Percentiles rank a stretch among this genome's conserved stretches.
These are phyloP conservation scores for Passer montanus DNA, from an alignment of 2,113 vertebrate genomes.

Conservation along the genomic window DNA sequence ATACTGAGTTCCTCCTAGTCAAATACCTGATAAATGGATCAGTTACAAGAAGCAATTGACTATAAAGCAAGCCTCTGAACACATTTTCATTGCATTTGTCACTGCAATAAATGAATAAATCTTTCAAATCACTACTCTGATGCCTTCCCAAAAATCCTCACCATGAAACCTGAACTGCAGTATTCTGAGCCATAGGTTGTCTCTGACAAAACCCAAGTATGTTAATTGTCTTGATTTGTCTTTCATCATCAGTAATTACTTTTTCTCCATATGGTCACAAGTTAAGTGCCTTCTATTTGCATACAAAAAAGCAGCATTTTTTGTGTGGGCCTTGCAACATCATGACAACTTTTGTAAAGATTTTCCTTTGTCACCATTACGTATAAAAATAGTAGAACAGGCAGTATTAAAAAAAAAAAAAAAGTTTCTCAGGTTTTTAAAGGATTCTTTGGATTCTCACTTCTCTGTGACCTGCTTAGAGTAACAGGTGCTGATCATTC, in stretches of 20 bases:
- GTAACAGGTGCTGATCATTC: neutral
- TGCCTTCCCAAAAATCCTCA: neutral
- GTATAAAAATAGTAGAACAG: neutral
- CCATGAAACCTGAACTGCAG: slow-evolving; percentile 16
- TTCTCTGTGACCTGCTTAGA: neutral
- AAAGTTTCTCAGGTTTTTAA: neutral
- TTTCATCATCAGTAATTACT: slow-evolving; percentile 51
- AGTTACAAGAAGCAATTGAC: slow-evolving; percentile 54
- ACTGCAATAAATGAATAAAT: slow-evolving; percentile 36
- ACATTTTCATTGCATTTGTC: slow-evolving; percentile 56
- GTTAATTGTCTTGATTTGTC: slow-evolving; percentile 24
- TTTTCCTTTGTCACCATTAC: neutral
- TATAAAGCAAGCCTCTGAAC: slow-evolving; percentile 49
- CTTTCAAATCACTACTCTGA: neutral
- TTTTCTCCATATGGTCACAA: slow-evolving; percentile 50
- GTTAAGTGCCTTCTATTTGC: neutral
- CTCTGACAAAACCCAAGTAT: slow-evolving; percentile 10
- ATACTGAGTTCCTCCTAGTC: slow-evolving; percentile 25
- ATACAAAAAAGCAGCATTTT: neutral
- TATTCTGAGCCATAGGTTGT: neutral
- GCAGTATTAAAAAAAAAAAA: neutral
- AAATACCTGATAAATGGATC: slow-evolving; percentile 64
- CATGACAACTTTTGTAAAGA: neutral
- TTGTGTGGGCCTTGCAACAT: neutral
- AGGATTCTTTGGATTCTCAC: neutral